These are phyloP conservation scores for Chlamydotis undulata DNA, from an alignment of 2,113 vertebrate species.

Conservation along the genomic window DNA sequence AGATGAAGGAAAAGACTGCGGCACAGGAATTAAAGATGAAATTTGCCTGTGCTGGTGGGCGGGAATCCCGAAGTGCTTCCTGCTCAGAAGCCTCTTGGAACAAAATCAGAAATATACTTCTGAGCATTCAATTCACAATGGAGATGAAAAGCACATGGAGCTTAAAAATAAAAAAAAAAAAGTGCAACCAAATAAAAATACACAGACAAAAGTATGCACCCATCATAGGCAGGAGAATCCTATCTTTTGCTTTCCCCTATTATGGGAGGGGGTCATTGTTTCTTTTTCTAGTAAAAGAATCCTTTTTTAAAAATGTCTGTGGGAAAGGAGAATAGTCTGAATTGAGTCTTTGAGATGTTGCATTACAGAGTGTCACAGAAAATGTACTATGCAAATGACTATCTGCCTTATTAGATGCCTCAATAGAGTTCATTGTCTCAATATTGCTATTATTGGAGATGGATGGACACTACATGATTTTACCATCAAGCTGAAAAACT, in stretches of 20 bases:
- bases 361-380: constrained; percentile 77
- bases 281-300: constrained; percentile 73
- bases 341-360: constrained; percentile 80
- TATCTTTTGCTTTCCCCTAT: constrained; percentile 37
- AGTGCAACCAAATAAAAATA: neutral
- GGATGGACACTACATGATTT: constrained; percentile 77
- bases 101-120: neutral
- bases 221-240: neutral
- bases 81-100: neutral
- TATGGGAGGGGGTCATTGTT: constrained; percentile 67
- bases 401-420: constrained; percentile 73
- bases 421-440: constrained; percentile 79
- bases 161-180: neutral
- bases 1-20: neutral
- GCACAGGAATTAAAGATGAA: neutral
- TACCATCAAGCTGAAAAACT: constrained; percentile 77
- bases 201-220: neutral
- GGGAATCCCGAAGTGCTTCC: neutral
- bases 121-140: neutral
- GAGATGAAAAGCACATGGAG: neutral
- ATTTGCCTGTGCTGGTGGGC: neutral
- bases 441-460: constrained; percentile 81
- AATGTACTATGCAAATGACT: constrained; percentile 81
- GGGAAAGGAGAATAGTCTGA: constrained; percentile 78
- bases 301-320: constrained; percentile 65